Evolutionary conservation across 1,140 invertebrate genomes (phyloP), one percentile per base, ranked within the genome.

Genomic region (Epicauta chinensis): DNA sequence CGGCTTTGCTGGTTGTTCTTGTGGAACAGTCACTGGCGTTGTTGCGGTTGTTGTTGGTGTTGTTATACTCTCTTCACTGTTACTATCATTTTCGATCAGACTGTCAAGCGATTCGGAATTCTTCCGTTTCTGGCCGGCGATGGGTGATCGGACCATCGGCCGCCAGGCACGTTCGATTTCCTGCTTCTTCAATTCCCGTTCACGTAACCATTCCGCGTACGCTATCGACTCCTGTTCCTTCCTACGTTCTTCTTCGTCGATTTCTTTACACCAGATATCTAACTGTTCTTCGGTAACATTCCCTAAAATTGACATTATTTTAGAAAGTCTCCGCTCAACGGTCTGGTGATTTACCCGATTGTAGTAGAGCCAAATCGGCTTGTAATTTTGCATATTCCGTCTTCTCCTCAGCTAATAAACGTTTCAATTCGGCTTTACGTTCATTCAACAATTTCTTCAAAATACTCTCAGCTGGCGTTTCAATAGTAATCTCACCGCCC

Each of bases 401-500:
- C 53, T 81, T 81, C 63, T 89, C 81, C 44, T 82, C 77, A 0
- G 75, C 70, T 29, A 91, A 71, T n/a, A 78, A 73, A 47, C 79
- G 81, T 49, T 84, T 83, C 16, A 94, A 75, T 67, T 94, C 89
- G 3, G 78, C 69, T 47, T 91, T 80, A 10, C 90, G 73, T 63
- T 93, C 88, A 63, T 83, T 76, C 0, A 81, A 87, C n/a, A 94
- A 72, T 39, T 81, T 81, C 46, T 82, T 80, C 1, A 93, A 77
- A 57, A 94, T 87, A 34, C 81, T 79, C 67, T 93, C 86, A n/a
- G 82, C 81, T 0, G 88, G 84, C 0, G 88, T 89, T 66, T 91
- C 87, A 12, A 74, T 56, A 35, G 66, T 67, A 9, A 70, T 60
- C 32, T 51, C 75, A 6, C 74, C 77, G 43, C 83, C 82, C 2